These are phyloP conservation scores for Alcedo quadribrachys DNA, from an alignment of 2,797 vertebrate species.

Conservation along the genomic window DNA sequence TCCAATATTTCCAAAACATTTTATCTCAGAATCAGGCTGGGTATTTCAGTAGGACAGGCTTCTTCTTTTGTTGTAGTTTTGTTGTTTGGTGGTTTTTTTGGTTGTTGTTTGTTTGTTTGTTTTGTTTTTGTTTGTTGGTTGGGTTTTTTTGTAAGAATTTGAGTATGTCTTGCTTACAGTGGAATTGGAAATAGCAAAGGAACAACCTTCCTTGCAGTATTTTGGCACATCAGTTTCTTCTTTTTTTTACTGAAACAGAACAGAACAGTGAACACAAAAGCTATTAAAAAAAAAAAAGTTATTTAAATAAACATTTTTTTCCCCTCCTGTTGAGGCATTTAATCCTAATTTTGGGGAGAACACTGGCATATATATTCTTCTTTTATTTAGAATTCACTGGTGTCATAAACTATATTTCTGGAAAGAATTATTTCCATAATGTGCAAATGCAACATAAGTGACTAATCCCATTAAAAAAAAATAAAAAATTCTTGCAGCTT, in stretches of 20 bases:
- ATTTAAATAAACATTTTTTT: not conserved
- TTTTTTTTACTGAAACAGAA: constrained; percentile 7
- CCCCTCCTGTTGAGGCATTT: not conserved
- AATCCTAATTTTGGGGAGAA: not conserved
- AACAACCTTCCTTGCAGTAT: constrained; percentile 1
- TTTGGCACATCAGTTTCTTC: constrained; percentile 41
- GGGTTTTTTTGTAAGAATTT: not conserved
- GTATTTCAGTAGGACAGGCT: not conserved
- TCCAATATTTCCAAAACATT: not conserved
- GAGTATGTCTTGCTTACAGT: constrained; percentile 51
- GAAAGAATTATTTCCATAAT: not conserved
- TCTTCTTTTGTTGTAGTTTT: not conserved
- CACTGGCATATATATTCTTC: not conserved
- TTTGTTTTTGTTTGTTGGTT: no score
- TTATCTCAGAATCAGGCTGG: not conserved
- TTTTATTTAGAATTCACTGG: not conserved
- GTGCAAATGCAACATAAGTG: not conserved
- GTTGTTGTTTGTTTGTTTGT: no score
- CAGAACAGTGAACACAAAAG: not conserved
- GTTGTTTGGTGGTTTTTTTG: no score
- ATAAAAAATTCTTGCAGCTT: not conserved
- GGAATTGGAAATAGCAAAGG: constrained; percentile 53
- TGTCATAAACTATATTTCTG: not conserved
- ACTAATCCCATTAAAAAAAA: not conserved
- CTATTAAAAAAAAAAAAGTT: not conserved